Base-by-base conservation (phyloP, 2,797 vertebrate species). In the Phylloscopus collybita region DNA sequence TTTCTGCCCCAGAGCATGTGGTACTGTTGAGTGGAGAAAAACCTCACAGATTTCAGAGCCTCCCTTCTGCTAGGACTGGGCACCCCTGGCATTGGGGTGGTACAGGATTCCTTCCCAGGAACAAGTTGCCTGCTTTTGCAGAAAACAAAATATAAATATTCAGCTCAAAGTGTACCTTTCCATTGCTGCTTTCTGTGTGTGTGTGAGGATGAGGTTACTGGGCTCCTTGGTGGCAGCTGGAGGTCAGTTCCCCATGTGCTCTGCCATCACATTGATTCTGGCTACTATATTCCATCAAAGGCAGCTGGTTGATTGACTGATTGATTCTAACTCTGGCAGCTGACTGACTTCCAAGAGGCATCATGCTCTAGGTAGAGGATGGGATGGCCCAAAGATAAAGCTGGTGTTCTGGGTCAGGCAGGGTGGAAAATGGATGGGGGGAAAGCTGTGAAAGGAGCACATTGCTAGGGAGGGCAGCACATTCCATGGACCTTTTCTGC, bases 351-450 rank as follows among this genome's bases (percentile, higher is more conserved):
- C 61, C 30, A 26, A 13, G 30, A 62, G 47, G 15, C 36, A 27
- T 59, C 4, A 0, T 70, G 44, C 36, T 32, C 3, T 21, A 59
- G 38, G 29, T 23, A 13, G 26, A 60, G 18, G 22, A 21, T 70
- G 72, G 64, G 71, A 90, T 47, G 38, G 76, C 44, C 70, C 32
- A 25, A 45, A 65, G 34, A 11, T 56, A 36, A 61, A 80, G 40
- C 36, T 70, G 44, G 1, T 61, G 50, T 64, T n/a, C 59, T 69
- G 20, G 20, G 26, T 67, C 78, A 81, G 74, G 14, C 38, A 21
- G 30, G 27, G 15, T 61, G 34, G 45, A 27, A 42, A 57, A 45
- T 0, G 1, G 32, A 3, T 1, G 10, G 34, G 29, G 23, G 38
- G 66, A 64, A 75, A 62, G 53, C 61, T 50, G 20, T 36, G 25